Evolutionary conservation across 2,888 invertebrate species (phyloP), one percentile per base, ranked within the genome.

Genomic region (Noctua janthina): DNA sequence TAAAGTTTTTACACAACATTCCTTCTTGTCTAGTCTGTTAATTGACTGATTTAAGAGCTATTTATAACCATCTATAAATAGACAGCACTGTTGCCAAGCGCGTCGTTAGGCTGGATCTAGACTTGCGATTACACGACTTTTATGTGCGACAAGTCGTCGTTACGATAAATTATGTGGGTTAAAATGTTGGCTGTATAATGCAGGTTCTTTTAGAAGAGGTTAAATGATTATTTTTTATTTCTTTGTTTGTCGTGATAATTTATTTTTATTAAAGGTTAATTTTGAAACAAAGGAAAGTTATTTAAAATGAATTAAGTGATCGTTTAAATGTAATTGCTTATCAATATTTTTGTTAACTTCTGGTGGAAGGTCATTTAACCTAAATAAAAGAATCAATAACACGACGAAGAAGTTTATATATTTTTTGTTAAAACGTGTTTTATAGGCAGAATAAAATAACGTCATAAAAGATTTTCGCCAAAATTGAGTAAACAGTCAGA

Each of bases 11-110:
- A 67, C 70, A 51, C 64, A 49, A 75, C 85, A 88, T 89, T 92
- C 89, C 82, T 87, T 79, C 80, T 72, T 56, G 84, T 92, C 92
- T 92, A 92, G 92, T 91, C 92, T 90, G 89, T 90, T 95, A 95
- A 95, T 95, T 95, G 94, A 94, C 93, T 91, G 91, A 92, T 93
- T 92, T 91, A 90, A 88, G 87, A 82, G 91, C 91, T 94, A 95
- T 93, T 94, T 95, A 94, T 95, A 95, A 89, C 83, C 49, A 56
- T 84, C 88, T 93, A 93, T 92, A 93, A 93, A 94, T 94, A 94
- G 90, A 81, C 67, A 73, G 39, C 69, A 74, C 84, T 93, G 95
- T 95, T 95, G 92, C 95, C 89, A 95, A 87, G 92, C 83, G 79
- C 74, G 69, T 78, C 69, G 74, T 76, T 83, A 76, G 68, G 76